Conservation (phyloP, 2,797 vertebrate species). For the Vespertilio murinus region DNA sequence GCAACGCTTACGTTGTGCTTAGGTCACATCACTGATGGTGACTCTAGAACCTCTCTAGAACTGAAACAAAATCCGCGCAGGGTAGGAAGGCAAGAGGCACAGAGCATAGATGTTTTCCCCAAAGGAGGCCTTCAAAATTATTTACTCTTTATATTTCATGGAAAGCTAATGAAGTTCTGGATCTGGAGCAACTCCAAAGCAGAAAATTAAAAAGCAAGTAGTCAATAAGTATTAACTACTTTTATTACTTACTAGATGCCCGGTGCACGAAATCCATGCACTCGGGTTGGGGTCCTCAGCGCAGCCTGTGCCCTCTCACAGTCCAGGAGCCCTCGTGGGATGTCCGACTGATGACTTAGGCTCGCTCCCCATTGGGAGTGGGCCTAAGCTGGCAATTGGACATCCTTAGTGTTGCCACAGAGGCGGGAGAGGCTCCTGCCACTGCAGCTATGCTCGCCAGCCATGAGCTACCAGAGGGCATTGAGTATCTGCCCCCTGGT, state of each 20-base stretch:
- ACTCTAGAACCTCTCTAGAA: not conserved
- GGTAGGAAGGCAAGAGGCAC: not conserved
- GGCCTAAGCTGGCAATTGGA: too few species aligned
- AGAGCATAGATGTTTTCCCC: not conserved
- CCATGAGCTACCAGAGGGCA: too few species aligned
- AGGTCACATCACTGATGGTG: not conserved
- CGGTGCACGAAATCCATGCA: too few species aligned
- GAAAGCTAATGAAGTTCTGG: not conserved
- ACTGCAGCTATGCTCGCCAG: too few species aligned
- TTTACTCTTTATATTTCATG: not conserved
- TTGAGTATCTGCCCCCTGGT: too few species aligned
- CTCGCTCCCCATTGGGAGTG: too few species aligned
- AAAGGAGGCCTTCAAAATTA: not conserved
- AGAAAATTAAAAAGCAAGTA: conserved; percentile 26
- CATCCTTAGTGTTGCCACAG: too few species aligned
- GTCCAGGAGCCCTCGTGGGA: too few species aligned
- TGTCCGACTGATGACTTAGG: too few species aligned
- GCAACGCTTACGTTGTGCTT: not conserved
- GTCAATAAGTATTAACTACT: not conserved
- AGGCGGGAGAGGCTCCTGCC: too few species aligned
- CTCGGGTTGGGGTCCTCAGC: too few species aligned
- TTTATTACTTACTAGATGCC: not conserved
- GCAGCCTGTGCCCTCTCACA: accelerated
- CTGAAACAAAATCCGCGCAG: not conserved
- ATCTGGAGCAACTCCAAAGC: not conserved